Percentiles rank a stretch among this genome's conserved stretches.
phyloP scores from a whole-genome alignment of 2,888 invertebrate species.

The Ommatoiulus sabulosus region DNA sequence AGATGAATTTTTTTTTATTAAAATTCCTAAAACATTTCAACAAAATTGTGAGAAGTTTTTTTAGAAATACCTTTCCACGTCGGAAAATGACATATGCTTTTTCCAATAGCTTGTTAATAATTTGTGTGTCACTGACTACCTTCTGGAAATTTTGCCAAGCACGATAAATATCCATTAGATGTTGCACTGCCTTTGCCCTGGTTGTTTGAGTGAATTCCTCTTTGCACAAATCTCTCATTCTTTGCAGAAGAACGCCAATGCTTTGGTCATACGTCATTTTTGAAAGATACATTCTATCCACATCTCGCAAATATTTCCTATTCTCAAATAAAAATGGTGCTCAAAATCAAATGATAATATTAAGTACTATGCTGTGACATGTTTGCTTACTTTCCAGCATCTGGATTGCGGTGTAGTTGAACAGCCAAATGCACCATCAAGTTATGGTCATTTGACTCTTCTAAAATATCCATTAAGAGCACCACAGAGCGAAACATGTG shows the following conservation, averaged over 20 bases:
- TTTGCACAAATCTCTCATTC: constrained; percentile 58
- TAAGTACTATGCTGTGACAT: background rate
- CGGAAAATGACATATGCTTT: constrained; percentile 63
- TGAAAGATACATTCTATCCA: constrained; percentile 58
- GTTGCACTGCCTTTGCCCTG: constrained; percentile 57
- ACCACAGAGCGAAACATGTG: constrained; percentile 89
- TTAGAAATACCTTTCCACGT: constrained; percentile 58
- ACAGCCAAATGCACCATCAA: constrained; percentile 83
- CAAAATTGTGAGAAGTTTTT: too few relatives aligned
- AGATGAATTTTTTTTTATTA: too few relatives aligned
- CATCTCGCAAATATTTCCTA: constrained; percentile 59
- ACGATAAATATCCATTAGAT: constrained; percentile 61
- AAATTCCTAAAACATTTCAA: too few relatives aligned
- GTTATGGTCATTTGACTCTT: constrained; percentile 82
- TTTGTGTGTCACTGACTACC: constrained; percentile 60
- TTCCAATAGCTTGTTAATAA: constrained; percentile 64
- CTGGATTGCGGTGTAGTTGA: constrained; percentile 83
- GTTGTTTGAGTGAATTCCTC: constrained; percentile 45
- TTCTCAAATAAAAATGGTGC: background rate
- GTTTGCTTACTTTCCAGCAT: constrained; percentile 71
- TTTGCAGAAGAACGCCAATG: constrained; percentile 52
- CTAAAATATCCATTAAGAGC: constrained; percentile 83
- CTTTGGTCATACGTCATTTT: constrained; percentile 54
- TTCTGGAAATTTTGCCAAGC: constrained; percentile 61
- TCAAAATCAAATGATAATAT: background rate